Conservation (phyloP, 2,888 invertebrate species). For the Alsophila aescularia region DNA sequence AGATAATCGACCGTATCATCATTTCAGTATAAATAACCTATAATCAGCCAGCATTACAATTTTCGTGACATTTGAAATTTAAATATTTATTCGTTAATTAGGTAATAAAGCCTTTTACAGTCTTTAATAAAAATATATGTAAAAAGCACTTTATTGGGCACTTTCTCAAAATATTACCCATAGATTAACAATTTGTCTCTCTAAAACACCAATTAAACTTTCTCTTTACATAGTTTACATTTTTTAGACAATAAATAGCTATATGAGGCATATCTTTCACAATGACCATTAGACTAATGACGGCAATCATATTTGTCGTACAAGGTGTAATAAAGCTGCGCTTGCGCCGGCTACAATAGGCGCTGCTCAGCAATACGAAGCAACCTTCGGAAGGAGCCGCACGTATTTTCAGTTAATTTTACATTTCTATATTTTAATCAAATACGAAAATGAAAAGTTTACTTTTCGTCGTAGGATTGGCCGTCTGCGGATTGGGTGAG, state of each 20-base stretch:
- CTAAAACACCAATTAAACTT: constrained; percentile 20
- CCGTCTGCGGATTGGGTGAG: constrained; percentile 69
- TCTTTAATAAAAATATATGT: neutral
- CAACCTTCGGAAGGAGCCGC: constrained; percentile 72
- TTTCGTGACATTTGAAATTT: constrained; percentile 1
- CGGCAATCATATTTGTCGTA: constrained; percentile 45
- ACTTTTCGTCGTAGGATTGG: constrained; percentile 58
- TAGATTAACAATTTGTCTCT: constrained; percentile 23
- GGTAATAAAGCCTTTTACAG: constrained; percentile 1
- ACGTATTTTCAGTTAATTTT: constrained; percentile 60
- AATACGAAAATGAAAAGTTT: constrained; percentile 67
- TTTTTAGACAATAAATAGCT: constrained; percentile 32
- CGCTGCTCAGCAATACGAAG: constrained; percentile 65
- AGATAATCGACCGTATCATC: too few relatives aligned
- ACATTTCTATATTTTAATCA: constrained; percentile 42
- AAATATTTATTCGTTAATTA: neutral
- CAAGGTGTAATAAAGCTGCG: constrained; percentile 50
- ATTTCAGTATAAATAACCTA: too few relatives aligned
- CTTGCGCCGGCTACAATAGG: constrained; percentile 56
- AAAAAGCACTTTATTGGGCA: neutral
- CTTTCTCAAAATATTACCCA: constrained; percentile 22
- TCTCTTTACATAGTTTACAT: constrained; percentile 25
- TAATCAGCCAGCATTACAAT: neutral
- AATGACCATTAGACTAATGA: constrained; percentile 29
- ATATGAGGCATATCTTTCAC: constrained; percentile 32